phyloP scores from a whole-genome alignment of 2,113 vertebrate species.

The Catharus fuscescens region DNA sequence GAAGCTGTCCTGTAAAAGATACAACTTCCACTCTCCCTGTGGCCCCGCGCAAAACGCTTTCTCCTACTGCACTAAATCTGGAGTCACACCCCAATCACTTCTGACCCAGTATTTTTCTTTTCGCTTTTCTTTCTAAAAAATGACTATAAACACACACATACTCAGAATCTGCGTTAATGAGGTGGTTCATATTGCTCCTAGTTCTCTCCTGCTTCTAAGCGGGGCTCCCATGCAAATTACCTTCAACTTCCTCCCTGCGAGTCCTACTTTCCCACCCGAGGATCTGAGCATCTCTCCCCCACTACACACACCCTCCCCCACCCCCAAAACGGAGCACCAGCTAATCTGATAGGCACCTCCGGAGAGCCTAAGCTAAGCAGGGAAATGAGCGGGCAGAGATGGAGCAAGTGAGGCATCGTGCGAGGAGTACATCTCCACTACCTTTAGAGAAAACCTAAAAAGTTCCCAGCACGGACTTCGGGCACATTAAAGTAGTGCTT shows the following conservation, averaged over 20 bases:
- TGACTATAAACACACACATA: background rate
- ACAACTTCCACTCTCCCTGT: background rate
- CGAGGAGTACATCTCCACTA: background rate
- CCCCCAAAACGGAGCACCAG: background rate
- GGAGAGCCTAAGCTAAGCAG: conserved; percentile 16
- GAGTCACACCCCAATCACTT: background rate
- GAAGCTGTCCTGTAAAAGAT: conserved; percentile 41
- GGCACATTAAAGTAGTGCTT: conserved; percentile 28
- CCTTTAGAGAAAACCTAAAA: conserved; percentile 36
- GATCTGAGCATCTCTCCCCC: conserved; percentile 41
- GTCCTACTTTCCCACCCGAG: conserved; percentile 62
- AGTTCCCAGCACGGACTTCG: conserved; percentile 25
- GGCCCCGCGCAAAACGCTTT: background rate
- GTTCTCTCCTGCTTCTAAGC: conserved; percentile 15
- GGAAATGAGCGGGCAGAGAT: background rate
- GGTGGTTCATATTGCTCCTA: rapidly evolving
- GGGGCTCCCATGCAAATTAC: conserved; percentile 43
- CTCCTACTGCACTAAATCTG: conserved; percentile 13
- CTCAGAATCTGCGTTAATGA: background rate
- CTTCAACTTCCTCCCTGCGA: conserved; percentile 71
- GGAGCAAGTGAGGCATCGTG: background rate
- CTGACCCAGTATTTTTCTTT: background rate
- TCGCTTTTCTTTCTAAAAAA: background rate
- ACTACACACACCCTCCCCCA: conserved; percentile 44
- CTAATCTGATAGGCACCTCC: conserved; percentile 64